These are phyloP conservation scores for Archocentrus centrarchus DNA, from an alignment of 2,113 vertebrate genomes.

Conservation along the genomic window DNA sequence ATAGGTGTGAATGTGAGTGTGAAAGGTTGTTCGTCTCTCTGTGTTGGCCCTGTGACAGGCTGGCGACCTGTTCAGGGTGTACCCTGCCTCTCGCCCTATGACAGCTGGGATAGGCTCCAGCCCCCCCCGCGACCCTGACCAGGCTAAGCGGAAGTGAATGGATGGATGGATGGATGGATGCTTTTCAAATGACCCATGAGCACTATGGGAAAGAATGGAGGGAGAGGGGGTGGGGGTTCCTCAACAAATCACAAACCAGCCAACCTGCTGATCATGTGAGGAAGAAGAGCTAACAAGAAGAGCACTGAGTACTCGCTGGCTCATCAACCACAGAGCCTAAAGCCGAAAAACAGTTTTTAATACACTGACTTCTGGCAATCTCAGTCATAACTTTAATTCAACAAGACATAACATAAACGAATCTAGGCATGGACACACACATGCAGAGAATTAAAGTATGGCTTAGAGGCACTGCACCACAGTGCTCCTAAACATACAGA, in stretches of 20 bases:
- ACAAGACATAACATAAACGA: conserved; percentile 48
- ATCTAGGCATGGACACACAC: conserved; percentile 4
- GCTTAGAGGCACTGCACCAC: conserved; percentile 7
- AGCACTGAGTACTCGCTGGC: background rate
- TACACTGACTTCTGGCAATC: conserved; percentile 50
- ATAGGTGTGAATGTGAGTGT: too few species aligned
- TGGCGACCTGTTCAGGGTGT: too few species aligned
- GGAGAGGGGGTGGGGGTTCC: background rate
- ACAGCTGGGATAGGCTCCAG: too few species aligned
- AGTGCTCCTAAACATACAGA: background rate
- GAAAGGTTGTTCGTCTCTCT: too few species aligned
- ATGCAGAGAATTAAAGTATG: conserved; percentile 7
- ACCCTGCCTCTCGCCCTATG: too few species aligned
- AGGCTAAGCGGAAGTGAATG: too few species aligned
- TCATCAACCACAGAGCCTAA: background rate
- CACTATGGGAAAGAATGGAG: background rate
- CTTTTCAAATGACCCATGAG: background rate
- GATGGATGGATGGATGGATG: too few species aligned
- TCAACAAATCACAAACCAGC: conserved; percentile 2
- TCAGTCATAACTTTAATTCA: conserved; percentile 56
- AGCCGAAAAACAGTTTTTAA: background rate
- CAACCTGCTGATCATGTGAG: conserved; percentile 40
- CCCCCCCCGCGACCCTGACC: too few species aligned
- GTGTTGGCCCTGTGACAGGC: too few species aligned
- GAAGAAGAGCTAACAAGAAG: background rate